Conservation (phyloP, 2,888 invertebrate genomes). For the Ctena decussata region DNA sequence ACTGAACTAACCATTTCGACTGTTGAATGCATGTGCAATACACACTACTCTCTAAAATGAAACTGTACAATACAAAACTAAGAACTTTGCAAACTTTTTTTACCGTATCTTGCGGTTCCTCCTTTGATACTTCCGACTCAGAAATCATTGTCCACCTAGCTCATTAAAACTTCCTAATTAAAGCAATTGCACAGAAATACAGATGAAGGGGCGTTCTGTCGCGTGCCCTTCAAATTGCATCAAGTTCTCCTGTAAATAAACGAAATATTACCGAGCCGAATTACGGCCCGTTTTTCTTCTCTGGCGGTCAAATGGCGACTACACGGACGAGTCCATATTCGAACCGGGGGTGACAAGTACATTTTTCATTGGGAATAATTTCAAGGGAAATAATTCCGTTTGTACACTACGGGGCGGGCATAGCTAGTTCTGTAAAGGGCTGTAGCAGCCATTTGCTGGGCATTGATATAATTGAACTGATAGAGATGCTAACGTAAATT, state of each 20-base stretch:
- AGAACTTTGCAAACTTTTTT: background rate
- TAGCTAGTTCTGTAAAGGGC: no score
- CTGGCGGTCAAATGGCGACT: slow-evolving; percentile 13
- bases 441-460: no score
- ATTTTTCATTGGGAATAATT: no score
- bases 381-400: background rate
- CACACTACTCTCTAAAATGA: no score
- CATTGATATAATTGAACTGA: no score
- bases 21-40: no score
- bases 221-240: background rate
- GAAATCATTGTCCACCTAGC: background rate
- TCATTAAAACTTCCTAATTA: background rate
- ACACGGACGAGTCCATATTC: background rate
- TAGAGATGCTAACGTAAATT: no score
- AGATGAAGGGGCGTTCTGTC: background rate
- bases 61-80: background rate
- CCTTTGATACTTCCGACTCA: background rate
- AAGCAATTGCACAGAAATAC: background rate
- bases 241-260: background rate
- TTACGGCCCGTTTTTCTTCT: background rate
- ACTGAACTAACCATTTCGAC: no score
- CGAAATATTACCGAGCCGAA: slow-evolving; percentile 2
- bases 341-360: background rate
- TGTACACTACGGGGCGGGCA: background rate
- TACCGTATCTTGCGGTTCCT: background rate